Evolutionary conservation across 2,113 vertebrate species (phyloP).

Genomic region (Empidonax traillii): DNA sequence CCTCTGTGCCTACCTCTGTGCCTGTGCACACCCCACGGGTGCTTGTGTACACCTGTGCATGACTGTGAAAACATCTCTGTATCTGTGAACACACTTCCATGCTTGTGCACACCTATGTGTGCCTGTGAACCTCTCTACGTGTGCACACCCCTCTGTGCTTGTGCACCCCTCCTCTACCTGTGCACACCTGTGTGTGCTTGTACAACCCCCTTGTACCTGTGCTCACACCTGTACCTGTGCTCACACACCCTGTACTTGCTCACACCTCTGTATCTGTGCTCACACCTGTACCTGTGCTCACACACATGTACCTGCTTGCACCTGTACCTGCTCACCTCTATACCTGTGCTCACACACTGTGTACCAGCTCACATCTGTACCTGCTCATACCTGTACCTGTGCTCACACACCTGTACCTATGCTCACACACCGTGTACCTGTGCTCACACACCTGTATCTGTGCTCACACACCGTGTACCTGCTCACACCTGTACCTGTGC

Average conservation of each 20-base stretch:
- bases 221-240: not conserved
- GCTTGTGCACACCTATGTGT: not conserved
- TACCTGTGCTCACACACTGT: not conserved
- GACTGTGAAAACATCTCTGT: not conserved
- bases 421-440: too few species aligned
- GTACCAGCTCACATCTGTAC: too few species aligned
- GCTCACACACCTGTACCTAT: not conserved
- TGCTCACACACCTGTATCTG: not conserved
- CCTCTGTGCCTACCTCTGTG: too few species aligned
- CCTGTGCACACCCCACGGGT: fast-evolving
- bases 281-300: not conserved
- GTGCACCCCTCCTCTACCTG: not conserved
- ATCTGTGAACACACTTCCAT: not conserved
- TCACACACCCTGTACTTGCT: too few species aligned
- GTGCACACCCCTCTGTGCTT: not conserved
- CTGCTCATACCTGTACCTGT: not conserved
- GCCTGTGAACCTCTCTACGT: not conserved
- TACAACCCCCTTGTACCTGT: not conserved
- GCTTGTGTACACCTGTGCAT: not conserved
- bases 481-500: not conserved
- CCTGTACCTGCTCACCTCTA: not conserved
- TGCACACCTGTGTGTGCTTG: too few species aligned
- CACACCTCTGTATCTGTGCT: not conserved
- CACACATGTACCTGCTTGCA: not conserved
- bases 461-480: too few species aligned